Evolutionary conservation across 53 echinoderm and acorn worm genomes (phyloP).

Genomic region (Antedon mediterranea): DNA sequence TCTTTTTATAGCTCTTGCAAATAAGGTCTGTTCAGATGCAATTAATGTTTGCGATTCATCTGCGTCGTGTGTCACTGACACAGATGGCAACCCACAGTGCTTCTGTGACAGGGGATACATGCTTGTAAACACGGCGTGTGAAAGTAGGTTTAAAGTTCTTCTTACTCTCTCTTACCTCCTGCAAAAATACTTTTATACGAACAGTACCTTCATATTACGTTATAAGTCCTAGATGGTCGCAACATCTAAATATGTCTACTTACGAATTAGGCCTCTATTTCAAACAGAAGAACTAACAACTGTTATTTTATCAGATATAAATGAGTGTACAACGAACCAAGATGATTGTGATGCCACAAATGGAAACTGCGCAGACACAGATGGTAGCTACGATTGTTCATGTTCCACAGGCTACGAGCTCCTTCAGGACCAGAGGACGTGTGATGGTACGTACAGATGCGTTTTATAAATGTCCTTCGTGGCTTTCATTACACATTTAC

Average conservation of each 20-base stretch:
- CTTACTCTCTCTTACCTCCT: neutral
- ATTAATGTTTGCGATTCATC: neutral
- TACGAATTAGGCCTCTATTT: no score
- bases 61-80: neutral
- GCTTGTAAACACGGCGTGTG: neutral
- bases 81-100: neutral
- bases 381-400: neutral
- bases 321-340: neutral
- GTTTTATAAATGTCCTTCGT: no score
- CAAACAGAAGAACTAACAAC: no score
- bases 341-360: neutral
- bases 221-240: no score
- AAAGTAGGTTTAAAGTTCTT: neutral
- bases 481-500: no score
- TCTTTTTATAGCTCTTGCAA: neutral
- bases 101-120: neutral
- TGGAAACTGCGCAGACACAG: constrained; percentile 1
- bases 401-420: neutral
- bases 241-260: no score
- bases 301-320: neutral
- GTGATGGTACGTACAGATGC: neutral
- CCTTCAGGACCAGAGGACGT: neutral
- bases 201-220: no score
- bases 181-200: no score
- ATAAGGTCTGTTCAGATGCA: neutral